A percentile compares a stretch with the other conserved stretches of the same genome.
Evolutionary conservation across 2,888 invertebrate genomes (phyloP).

Genomic region (Theretra japonica): DNA sequence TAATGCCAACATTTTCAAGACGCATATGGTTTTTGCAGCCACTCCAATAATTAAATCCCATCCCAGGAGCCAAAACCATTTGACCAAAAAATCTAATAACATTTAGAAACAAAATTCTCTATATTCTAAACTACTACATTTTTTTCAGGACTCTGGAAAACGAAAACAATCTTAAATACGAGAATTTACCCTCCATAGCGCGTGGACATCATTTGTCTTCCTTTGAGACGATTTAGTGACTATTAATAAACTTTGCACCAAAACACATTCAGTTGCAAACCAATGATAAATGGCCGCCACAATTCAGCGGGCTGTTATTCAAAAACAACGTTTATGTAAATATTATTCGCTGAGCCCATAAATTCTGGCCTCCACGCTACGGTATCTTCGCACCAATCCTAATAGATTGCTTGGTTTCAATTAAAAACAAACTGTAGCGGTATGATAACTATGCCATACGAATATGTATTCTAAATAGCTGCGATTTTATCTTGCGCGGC

Average conservation of each 20-base stretch:
- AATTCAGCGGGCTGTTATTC: constrained; percentile 31
- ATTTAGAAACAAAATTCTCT: too few species aligned
- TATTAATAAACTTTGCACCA: constrained; percentile 14
- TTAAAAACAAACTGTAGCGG: constrained; percentile 56
- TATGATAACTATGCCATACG: constrained; percentile 14
- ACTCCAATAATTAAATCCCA: too few species aligned
- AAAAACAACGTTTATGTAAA: constrained; percentile 45
- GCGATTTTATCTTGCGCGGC: too few species aligned
- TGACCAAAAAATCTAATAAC: too few species aligned
- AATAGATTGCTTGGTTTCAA: constrained; percentile 52
- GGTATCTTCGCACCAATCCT: constrained; percentile 53
- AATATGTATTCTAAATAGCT: constrained; percentile 31
- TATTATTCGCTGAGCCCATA: constrained; percentile 40
- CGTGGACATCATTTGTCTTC: constrained; percentile 39
- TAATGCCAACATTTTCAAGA: too few species aligned
- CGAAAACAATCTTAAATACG: background rate
- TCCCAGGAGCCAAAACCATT: too few species aligned
- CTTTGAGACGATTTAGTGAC: constrained; percentile 40
- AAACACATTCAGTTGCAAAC: background rate
- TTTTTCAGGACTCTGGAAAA: background rate
- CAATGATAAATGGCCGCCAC: constrained; percentile 25
- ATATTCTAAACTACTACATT: too few species aligned
- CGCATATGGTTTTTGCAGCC: too few species aligned
- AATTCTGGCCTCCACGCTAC: constrained; percentile 53
- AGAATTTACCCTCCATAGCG: background rate